Conservation (phyloP, 2,888 invertebrate genomes). For the Copidosoma aretas region DNA sequence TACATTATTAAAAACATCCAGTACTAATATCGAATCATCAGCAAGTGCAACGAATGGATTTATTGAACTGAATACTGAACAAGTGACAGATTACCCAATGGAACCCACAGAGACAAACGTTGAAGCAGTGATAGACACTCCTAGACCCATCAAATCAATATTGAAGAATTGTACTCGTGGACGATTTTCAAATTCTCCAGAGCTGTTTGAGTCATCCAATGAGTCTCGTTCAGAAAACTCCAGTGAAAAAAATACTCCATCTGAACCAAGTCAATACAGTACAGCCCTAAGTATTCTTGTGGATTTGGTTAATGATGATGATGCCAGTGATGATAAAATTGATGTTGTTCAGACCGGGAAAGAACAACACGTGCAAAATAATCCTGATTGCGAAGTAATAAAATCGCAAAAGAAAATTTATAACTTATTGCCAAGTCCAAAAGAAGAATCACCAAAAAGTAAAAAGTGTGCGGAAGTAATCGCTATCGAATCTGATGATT, state of each 20-base stretch:
- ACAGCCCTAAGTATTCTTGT: constrained; percentile 37
- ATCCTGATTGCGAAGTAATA: not conserved
- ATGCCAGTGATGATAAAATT: not conserved
- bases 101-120: too few species aligned
- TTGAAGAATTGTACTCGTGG: constrained; percentile 13
- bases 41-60: too few species aligned
- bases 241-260: not conserved
- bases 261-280: constrained; percentile 21
- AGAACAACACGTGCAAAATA: constrained; percentile 3
- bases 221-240: constrained; percentile 7
- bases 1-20: not conserved
- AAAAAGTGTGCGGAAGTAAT: not conserved
- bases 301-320: constrained; percentile 35
- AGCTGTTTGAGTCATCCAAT: constrained; percentile 45
- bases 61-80: too few species aligned
- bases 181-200: constrained; percentile 43
- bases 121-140: too few species aligned
- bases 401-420: constrained; percentile 21
- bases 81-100: too few species aligned
- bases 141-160: not conserved
- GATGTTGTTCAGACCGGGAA: not conserved
- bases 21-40: not conserved
- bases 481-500: not conserved
- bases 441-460: constrained; percentile 11
- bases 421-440: not conserved